These are phyloP conservation scores for Drosophila eohydei DNA, from an alignment of 2,888 invertebrate species.

Conservation along the genomic window DNA sequence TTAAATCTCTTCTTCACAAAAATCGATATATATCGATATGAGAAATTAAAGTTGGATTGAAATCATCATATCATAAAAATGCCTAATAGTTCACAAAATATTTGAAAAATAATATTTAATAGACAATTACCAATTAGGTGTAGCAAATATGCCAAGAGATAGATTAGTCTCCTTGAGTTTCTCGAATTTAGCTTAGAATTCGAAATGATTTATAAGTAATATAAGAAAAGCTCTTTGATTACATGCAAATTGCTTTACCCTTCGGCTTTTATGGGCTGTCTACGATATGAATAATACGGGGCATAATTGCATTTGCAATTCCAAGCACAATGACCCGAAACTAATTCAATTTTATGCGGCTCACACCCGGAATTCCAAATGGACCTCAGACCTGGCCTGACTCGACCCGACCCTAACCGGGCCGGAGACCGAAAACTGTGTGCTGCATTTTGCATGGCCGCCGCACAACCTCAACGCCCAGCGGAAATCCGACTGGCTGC, in stretches of 20 bases:
- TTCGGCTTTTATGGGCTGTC: not conserved
- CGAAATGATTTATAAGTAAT: not conserved
- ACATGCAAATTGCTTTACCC: conserved; percentile 1
- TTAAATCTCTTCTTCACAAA: no score
- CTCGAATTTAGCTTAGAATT: no score
- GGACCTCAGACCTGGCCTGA: conserved; percentile 6
- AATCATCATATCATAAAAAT: no score
- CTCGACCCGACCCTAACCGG: conserved; percentile 6
- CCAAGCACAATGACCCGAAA: conserved; percentile 45
- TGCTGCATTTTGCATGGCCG: conserved; percentile 67
- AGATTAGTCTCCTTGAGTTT: not conserved
- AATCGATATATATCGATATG: not conserved
- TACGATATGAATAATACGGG: conserved; percentile 15
- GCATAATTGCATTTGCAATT: conserved; percentile 71
- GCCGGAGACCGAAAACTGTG: conserved; percentile 18
- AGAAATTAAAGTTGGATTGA: not conserved
- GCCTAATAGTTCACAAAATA: no score
- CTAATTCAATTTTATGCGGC: conserved; percentile 59
- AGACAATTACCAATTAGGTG: not conserved
- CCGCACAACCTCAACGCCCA: conserved; percentile 42
- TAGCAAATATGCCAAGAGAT: no score
- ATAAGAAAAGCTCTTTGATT: not conserved
- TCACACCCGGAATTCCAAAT: conserved; percentile 56
- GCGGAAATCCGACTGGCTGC: conserved; percentile 63
- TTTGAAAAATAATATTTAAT: not conserved